Conservation (phyloP, 2,888 invertebrate genomes). For the Pammene aurita region DNA sequence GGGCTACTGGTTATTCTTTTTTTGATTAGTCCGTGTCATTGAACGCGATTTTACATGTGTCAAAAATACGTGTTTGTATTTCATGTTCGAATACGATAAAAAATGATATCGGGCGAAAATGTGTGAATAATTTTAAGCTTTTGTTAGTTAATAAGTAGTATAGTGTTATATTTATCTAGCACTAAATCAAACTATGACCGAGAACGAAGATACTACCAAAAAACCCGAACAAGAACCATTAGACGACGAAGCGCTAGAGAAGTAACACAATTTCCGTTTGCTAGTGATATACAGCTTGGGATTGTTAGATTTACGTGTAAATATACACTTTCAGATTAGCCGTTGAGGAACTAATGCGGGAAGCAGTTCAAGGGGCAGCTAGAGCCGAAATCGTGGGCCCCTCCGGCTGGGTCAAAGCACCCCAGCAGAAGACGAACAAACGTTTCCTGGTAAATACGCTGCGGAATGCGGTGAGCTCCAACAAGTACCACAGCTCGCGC, state of each 20-base stretch:
- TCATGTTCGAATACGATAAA: constrained; percentile 48
- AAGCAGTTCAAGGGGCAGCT: constrained; percentile 84
- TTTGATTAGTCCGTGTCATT: constrained; percentile 2
- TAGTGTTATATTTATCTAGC: constrained; percentile 45
- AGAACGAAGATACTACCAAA: constrained; percentile 74
- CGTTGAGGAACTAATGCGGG: constrained; percentile 83
- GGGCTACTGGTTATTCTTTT: background rate
- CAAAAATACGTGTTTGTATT: constrained; percentile 63
- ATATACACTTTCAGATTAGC: constrained; percentile 73
- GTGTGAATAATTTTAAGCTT: constrained; percentile 44
- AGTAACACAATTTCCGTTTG: constrained; percentile 57
- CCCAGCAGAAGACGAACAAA: constrained; percentile 79
- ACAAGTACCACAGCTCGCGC: constrained; percentile 68
- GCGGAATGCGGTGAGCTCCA: constrained; percentile 74
- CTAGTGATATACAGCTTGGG: constrained; percentile 20
- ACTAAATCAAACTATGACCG: constrained; percentile 75
- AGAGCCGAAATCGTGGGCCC: constrained; percentile 84
- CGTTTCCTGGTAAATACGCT: constrained; percentile 79
- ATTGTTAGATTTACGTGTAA: constrained; percentile 25
- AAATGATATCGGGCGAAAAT: constrained; percentile 55
- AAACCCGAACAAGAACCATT: constrained; percentile 72
- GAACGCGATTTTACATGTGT: constrained; percentile 46
- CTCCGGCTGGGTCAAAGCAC: constrained; percentile 83
- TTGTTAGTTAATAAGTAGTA: constrained; percentile 37
- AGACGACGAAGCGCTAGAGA: constrained; percentile 79